Evolutionary conservation across 2,888 invertebrate genomes (phyloP).

Genomic region (Nudaria mundana): DNA sequence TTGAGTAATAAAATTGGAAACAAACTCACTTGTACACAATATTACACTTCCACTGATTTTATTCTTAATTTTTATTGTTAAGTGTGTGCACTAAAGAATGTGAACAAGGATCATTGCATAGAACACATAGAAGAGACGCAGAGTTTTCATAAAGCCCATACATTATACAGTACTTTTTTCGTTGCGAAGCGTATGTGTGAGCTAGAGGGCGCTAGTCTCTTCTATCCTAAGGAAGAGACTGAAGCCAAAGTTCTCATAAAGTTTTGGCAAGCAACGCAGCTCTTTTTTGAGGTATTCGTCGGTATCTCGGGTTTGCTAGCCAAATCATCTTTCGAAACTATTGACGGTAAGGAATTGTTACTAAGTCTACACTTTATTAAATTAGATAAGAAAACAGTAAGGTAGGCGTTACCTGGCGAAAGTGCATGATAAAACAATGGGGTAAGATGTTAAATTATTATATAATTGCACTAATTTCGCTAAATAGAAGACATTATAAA

Average conservation of each 20-base stretch:
- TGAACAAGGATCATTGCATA: conserved; percentile 50
- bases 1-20: too few relatives aligned
- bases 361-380: too few relatives aligned
- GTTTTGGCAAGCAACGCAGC: conserved; percentile 35
- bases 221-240: conserved; percentile 48
- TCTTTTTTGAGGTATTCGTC: neutral
- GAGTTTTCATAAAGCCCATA: conserved; percentile 52
- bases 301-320: neutral
- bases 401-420: too few relatives aligned
- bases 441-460: too few relatives aligned
- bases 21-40: too few relatives aligned
- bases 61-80: too few relatives aligned
- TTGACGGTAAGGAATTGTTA: neutral
- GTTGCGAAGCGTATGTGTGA: conserved; percentile 50
- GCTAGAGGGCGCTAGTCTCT: conserved; percentile 52
- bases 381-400: too few relatives aligned
- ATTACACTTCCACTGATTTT: too few relatives aligned
- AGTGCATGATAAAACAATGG: too few relatives aligned
- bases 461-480: too few relatives aligned
- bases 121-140: conserved; percentile 40
- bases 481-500: too few relatives aligned
- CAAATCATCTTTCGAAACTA: neutral
- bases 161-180: conserved; percentile 43
- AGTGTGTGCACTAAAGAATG: too few relatives aligned
- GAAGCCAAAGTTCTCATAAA: conserved; percentile 43